Base-by-base conservation (phyloP, 2,888 invertebrate species). In the Acrobasis consociella region DNA sequence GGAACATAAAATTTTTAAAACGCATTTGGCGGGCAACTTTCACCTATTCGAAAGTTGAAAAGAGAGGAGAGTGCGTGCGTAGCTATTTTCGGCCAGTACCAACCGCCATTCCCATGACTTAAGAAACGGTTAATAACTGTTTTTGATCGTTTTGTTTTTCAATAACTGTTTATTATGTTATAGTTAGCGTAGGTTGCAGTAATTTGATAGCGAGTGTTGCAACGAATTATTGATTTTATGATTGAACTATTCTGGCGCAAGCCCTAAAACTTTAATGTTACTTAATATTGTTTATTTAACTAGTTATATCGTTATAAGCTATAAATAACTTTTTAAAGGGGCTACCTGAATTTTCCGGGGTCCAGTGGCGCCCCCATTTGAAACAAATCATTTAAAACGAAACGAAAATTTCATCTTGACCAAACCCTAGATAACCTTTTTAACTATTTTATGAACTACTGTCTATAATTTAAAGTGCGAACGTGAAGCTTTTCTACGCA, bases 1-100 rank as follows among this genome's bases (percentile, higher is more conserved):
- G 59, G 42, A 55, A 62, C 62, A 55, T 62, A 55, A 62, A 62
- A 62, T 52, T 59, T 64, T 55, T 64, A 17, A 64, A 61, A 52
- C 62, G 39, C 55, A 62, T 64, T 60, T 58, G 56, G 49, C 60
- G 38, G 58, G 55, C 60, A 66, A 76, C 76, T 76, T 76, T 76
- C 77, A 73, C 76, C 64, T 62, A 71, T 76, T 77, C 76, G 77
- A 77, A 77, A 77, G 77, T 77, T 70, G 69, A 64, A 69, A 70
- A 67, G 65, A 65, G 62, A 64, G 63, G 70, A 68, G 68, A 68
- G 63, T 71, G 72, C 69, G 69, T 69, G 72, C 68, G 68, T 68
- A 17, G 59, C 67, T 71, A 70, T 75, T 73, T 76, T 76, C 68
- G 72, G 72, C 67, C 68, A 67, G 31, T 31, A 31, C 31, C 31